Conservation (phyloP, 2,888 invertebrate genomes). For the Trilocha varians region DNA sequence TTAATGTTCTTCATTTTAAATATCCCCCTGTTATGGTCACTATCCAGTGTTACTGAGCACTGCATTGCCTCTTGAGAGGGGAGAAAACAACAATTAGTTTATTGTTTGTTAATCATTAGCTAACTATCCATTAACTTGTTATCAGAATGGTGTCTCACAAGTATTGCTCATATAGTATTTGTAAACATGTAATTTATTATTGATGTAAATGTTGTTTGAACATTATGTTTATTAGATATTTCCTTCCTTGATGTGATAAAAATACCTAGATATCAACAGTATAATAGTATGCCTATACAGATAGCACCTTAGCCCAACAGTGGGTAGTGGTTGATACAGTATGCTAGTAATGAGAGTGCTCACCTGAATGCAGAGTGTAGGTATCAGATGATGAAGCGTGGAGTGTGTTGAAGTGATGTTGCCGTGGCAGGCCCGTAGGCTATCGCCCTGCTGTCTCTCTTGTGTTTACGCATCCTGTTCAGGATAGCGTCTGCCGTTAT, state of each 20-base stretch:
- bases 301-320: too few relatives aligned
- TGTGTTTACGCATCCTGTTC: constrained; percentile 71
- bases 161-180: too few relatives aligned
- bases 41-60: constrained; percentile 62
- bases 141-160: too few relatives aligned
- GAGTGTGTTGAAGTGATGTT: constrained; percentile 47
- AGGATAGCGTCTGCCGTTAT: constrained; percentile 52
- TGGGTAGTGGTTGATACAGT: too few relatives aligned
- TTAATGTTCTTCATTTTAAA: constrained; percentile 63
- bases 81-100: constrained; percentile 43
- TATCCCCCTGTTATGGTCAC: constrained; percentile 53
- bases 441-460: constrained; percentile 61
- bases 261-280: too few relatives aligned
- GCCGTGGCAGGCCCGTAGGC: constrained; percentile 63
- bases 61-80: constrained; percentile 64
- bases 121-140: constrained; percentile 8
- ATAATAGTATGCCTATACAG: too few relatives aligned
- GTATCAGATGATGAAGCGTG: constrained; percentile 56
- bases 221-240: too few relatives aligned
- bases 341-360: constrained; percentile 8
- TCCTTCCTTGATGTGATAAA: too few relatives aligned
- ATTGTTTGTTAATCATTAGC: constrained; percentile 12
- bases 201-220: too few relatives aligned
- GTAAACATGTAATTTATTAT: too few relatives aligned
- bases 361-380: constrained; percentile 43